A percentile compares a stretch with the other conserved stretches of the same genome.
phyloP scores from a whole-genome alignment of 1,140 invertebrate genomes.

The Ostrea edulis region DNA sequence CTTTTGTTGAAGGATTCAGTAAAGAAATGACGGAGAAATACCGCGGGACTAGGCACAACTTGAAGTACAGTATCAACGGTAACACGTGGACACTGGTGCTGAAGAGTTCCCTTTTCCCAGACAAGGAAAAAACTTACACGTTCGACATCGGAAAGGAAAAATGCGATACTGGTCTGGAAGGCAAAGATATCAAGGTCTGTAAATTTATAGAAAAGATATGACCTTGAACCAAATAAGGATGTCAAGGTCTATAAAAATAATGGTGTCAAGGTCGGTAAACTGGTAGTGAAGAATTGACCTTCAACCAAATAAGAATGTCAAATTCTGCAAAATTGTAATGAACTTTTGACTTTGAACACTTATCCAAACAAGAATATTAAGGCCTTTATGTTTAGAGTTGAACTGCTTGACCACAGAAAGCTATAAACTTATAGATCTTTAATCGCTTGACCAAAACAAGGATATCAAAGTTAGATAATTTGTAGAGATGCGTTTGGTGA shows the following conservation, averaged over 20 bases:
- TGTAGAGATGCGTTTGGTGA: no score
- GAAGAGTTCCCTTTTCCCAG: not conserved
- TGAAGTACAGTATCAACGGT: not conserved
- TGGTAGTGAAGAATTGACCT: not conserved
- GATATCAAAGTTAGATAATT: no score
- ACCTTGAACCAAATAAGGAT: not conserved
- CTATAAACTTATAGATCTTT: no score
- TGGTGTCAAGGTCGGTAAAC: not conserved
- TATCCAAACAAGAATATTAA: no score
- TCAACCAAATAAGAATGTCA: not conserved
- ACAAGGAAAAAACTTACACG: conserved; percentile 1
- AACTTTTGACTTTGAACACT: not conserved
- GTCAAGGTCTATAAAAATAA: not conserved
- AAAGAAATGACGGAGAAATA: not conserved
- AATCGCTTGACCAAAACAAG: no score
- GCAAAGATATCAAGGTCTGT: not conserved
- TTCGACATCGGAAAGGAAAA: not conserved
- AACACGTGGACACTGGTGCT: not conserved
- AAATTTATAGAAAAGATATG: not conserved
- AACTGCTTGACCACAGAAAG: no score
- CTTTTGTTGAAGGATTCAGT: not conserved
- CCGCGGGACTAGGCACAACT: not conserved
- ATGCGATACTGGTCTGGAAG: not conserved
- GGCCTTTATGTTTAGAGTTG: no score
- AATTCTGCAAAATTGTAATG: not conserved